phyloP scores from a whole-genome alignment of 2,797 vertebrate genomes.

The Coccyzus lansbergi region DNA sequence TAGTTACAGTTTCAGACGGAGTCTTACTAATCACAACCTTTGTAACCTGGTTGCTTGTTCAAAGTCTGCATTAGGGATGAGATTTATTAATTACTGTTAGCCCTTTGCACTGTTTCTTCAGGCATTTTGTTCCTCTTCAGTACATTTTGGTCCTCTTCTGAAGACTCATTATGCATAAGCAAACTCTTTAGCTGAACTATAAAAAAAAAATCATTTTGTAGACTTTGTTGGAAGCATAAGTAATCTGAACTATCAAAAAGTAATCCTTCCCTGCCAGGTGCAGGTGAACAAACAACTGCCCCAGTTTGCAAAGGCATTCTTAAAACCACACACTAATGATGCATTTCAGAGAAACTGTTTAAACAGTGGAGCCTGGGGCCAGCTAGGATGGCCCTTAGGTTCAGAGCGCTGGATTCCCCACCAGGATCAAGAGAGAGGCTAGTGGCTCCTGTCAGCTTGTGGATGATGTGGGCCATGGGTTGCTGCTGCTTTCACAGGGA shows the following conservation, averaged over 20 bases:
- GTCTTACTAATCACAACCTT: neutral
- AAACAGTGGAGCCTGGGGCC: neutral
- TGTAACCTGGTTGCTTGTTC: neutral
- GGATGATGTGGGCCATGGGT: fast-evolving
- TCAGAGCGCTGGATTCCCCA: neutral
- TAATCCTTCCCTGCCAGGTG: neutral
- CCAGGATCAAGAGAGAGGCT: neutral
- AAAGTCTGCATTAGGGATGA: fast-evolving
- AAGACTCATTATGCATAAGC: neutral
- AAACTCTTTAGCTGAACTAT: neutral
- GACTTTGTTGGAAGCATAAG: neutral
- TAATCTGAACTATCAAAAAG: neutral
- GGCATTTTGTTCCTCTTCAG: neutral
- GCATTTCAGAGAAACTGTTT: neutral
- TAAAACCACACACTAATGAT: neutral
- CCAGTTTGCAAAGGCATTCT: neutral
- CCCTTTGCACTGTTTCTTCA: too few relatives aligned
- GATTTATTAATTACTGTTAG: fast-evolving
- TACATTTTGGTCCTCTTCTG: neutral
- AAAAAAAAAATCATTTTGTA: too few relatives aligned
- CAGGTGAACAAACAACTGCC: neutral
- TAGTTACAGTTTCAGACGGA: neutral
- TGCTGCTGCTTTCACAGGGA: neutral
- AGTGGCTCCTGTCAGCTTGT: fast-evolving
- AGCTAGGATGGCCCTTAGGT: neutral